Base-by-base conservation (phyloP, 2,888 invertebrate species). In the Acleris cristana region DNA sequence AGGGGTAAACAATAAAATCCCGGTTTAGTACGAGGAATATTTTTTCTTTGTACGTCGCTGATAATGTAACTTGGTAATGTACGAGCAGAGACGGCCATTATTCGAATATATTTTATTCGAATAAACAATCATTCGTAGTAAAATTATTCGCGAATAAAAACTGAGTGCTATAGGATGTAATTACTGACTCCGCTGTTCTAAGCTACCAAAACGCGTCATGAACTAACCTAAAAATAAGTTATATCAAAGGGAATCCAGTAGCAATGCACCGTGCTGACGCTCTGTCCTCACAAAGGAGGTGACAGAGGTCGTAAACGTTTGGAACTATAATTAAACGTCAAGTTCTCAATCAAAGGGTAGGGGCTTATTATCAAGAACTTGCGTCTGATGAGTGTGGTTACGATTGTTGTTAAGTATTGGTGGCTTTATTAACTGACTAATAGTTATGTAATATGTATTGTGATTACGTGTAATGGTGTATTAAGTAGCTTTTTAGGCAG, bases 291-390 rank as follows among this genome's bases (percentile, higher is more conserved):
- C 83, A 85, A 87, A 87, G 81, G 74, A 82, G 80, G 84, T 82
- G 85, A 85, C 87, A 83, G 81, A 78, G 80, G 81, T 81, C 81
- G 83, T 87, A 81, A 85, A 85, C 81, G 83, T 74, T 79, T 71
- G 75, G 70, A 73, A 74, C 81, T 86, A 83, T 85, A 86, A 81
- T 84, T 84, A 85, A 80, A 82, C 34, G 56, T 59, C 58, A 76
- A 75, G 76, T 76, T 76, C 77, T 79, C 73, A 80, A 83, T 84
- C 78, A 81, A 70, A 70, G 71, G 72, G 67, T 75, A 66, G 72
- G 73, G 64, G 65, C 16, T 48, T 78, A 81, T 79, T 78, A 68
- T 71, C 23, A 30, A 18, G n/a, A 30, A 40, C 40, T 40, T 40
- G 34, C 34, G 34, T 14, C 34, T 63, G 66, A 58, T 10, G 18